Evolutionary conservation across 2,888 invertebrate species (phyloP), one percentile per base, ranked within the genome.

Genomic region (Trilocha varians): DNA sequence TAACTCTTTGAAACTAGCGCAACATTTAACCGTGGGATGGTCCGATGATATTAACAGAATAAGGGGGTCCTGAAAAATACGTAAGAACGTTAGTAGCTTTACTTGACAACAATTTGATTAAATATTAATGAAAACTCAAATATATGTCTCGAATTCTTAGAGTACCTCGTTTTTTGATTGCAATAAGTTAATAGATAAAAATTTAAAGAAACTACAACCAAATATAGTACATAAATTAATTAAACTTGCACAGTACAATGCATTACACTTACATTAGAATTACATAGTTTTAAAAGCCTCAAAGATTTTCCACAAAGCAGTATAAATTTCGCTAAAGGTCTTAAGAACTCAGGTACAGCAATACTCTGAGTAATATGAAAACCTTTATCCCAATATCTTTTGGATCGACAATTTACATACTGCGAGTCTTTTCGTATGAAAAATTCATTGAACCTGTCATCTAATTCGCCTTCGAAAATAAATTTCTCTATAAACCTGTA

Each of bases 401-500:
- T 88, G 0, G 88, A 88, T 15, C 87, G 80, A 18, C 89, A 88
- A 47, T 90, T 88, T 13, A 90, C 80, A 55, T 91, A 91, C 45
- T 91, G 89, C 0, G 86, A 80, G 59, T 91, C 90, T 13, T 90
- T 87, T 38, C 89, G 88, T 40, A 97, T 92, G 75, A 97, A 96
- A 57, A 96, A 94, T 77, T 97, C 97, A 52, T 92, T 91, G 59
- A 90, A 91, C 11, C 88, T 87, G 70, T 96, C 96, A 47, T 93
- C 91, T 13, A 96, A 78, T 40, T 90, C 88, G 0, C 97, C 97
- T 65, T 95, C 92, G 60, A 95, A 93, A 46, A 97, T 90, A 91
- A 97, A 97, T 45, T 91, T 89, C 61, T 93, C 90, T 32, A 97
- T 86, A 63, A 93, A 90, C 45, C 90, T 90, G 59, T 47, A 77